phyloP scores from a whole-genome alignment of 1,140 invertebrate species.

The Onthophagus taurus region DNA sequence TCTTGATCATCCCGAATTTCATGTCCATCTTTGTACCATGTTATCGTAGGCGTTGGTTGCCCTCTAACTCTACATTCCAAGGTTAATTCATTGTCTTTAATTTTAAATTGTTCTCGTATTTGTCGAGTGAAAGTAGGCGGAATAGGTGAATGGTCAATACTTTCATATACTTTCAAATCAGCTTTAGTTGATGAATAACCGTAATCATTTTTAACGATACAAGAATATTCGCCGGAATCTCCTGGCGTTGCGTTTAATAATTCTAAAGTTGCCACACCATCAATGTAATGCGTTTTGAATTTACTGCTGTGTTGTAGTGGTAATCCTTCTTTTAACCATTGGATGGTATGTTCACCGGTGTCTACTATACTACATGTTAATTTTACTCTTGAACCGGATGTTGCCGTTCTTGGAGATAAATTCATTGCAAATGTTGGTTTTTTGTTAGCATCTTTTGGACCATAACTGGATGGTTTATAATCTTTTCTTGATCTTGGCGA shows the following conservation, averaged over 20 bases:
- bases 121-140: slow-evolving; percentile 60
- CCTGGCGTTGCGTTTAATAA: slow-evolving; percentile 51
- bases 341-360: slow-evolving; percentile 65
- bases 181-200: slow-evolving; percentile 60
- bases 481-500: too few relatives aligned
- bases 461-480: too few relatives aligned
- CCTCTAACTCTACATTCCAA: slow-evolving; percentile 68
- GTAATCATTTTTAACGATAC: slow-evolving; percentile 61
- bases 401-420: slow-evolving; percentile 65
- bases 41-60: slow-evolving; percentile 57
- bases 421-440: slow-evolving; percentile 76
- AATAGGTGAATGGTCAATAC: slow-evolving; percentile 57
- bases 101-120: slow-evolving; percentile 49
- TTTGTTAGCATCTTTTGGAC: slow-evolving; percentile 33
- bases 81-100: slow-evolving; percentile 51
- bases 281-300: slow-evolving; percentile 47
- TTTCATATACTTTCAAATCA: slow-evolving; percentile 58
- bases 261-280: slow-evolving; percentile 67
- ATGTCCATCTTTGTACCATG: slow-evolving; percentile 65
- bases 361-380: slow-evolving; percentile 79
- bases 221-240: slow-evolving; percentile 66
- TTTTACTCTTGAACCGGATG: slow-evolving; percentile 60
- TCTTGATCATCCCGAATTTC: slow-evolving; percentile 42
- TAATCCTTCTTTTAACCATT: slow-evolving; percentile 73
- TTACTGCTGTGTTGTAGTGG: slow-evolving; percentile 44